Evolutionary conservation across 2,888 invertebrate genomes (phyloP).

Genomic region (Cephus spinipes): DNA sequence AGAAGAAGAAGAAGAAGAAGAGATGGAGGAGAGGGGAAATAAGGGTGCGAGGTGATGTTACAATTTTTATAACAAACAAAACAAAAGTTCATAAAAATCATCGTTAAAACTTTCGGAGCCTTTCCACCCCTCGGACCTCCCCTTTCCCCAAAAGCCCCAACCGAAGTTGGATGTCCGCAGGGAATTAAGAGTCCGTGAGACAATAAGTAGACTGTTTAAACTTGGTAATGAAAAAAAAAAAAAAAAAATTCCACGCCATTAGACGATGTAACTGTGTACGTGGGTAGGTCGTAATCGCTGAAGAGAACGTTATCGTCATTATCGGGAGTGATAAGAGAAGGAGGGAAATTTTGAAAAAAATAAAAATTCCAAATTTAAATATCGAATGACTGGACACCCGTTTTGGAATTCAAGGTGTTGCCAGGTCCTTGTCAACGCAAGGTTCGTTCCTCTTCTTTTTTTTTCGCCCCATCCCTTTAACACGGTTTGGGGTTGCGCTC

Average conservation of each 20-base stretch:
- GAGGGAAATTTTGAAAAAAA: background rate
- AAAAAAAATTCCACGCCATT: background rate
- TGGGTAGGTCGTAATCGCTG: background rate
- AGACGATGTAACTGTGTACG: background rate
- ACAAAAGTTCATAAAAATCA: conserved; percentile 27
- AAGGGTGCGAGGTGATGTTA: conserved; percentile 4
- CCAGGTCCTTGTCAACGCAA: conserved; percentile 16
- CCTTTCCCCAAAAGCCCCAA: background rate
- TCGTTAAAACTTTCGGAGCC: conserved; percentile 23
- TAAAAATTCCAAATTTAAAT: background rate
- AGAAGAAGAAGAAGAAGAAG: background rate
- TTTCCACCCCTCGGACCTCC: background rate
- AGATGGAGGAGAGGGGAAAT: background rate
- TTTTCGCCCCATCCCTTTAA: background rate
- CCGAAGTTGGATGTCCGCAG: conserved; percentile 19
- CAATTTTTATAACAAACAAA: conserved; percentile 25
- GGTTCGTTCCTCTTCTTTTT: conserved; percentile 13
- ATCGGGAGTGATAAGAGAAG: background rate
- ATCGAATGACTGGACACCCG: background rate
- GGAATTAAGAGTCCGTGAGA: conserved; percentile 17
- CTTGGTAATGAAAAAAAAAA: background rate
- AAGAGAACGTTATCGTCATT: background rate
- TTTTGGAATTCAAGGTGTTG: conserved; percentile 4
- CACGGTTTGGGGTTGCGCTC: conserved; percentile 14
- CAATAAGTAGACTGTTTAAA: background rate